A percentile compares a stretch with the other conserved stretches of the same genome.
These are phyloP conservation scores for Antechinus stuartii DNA, from an alignment of 2,113 vertebrate species.

Conservation along the genomic window DNA sequence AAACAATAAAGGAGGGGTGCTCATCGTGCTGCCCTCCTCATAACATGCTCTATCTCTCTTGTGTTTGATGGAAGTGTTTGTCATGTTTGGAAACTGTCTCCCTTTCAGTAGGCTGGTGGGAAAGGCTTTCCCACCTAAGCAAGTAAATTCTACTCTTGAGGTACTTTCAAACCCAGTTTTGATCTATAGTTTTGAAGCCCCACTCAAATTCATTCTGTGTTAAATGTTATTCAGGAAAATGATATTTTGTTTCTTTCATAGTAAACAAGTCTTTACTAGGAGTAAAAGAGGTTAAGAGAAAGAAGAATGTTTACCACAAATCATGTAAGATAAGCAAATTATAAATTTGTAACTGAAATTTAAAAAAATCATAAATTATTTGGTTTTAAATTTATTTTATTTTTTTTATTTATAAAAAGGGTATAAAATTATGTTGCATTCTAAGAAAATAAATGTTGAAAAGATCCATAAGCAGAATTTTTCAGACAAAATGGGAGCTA, in stretches of 20 bases:
- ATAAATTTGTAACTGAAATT: background rate
- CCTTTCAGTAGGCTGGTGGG: too few species aligned
- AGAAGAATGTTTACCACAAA: background rate
- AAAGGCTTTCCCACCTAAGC: too few species aligned
- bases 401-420: background rate
- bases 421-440: background rate
- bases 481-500: background rate
- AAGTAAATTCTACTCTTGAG: too few species aligned
- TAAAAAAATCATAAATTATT: background rate
- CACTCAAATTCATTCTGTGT: background rate
- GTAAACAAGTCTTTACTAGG: background rate
- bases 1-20: too few species aligned
- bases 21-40: too few species aligned
- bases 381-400: background rate
- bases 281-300: background rate
- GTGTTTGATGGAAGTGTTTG: too few species aligned
- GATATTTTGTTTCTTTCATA: background rate
- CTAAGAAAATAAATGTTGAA: background rate
- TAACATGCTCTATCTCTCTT: too few species aligned
- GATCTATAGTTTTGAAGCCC: too few species aligned
- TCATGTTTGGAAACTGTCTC: too few species aligned
- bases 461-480: background rate
- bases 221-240: background rate
- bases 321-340: background rate
- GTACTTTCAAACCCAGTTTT: too few species aligned